Base-by-base conservation (phyloP, 2,888 invertebrate genomes). In the Erebia epiphron region DNA sequence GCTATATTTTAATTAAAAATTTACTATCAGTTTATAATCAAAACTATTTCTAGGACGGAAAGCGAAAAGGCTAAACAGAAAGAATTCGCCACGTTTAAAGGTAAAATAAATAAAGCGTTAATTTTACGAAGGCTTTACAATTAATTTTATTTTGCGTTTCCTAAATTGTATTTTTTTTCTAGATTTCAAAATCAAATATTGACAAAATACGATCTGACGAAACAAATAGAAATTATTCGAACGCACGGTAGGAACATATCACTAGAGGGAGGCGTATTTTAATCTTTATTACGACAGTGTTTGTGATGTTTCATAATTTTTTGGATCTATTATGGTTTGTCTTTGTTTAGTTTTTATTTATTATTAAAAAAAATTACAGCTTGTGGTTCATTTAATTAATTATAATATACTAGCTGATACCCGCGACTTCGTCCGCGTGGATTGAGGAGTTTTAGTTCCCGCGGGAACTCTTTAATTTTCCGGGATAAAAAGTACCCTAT, bases 51-150 rank as follows among this genome's bases (percentile, higher is more conserved):
- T 57, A 74, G 74, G 43, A 52, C 50, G 64, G 11, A 84, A 80
- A 73, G 77, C 78, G 2, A 87, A 85, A 67, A 78, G 85, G 56
- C 72, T 85, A 13, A 85, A 81, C 9, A 81, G 82, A 46, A 76
- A 78, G 61, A 79, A 79, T 68, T 77, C 82, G 1, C 77, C 79
- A 1, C 77, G 74, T 57, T 79, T 75, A 71, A 80, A 80, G 79
- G 85, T 52, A 63, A 50, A 26, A 54, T 18, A 54, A 54, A 50
- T 49, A 13, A 11, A 13, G 13, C 16, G 4, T 9, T 46, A 49
- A 35, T 46, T 46, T 18, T 9, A n/a, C 16, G 50, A 14, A 14
- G 14, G n/a, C n/a, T n/a, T 14, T 50, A 50, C n/a, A n/a, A 52
- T 8, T n/a, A n/a, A 52, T n/a, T 50, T 50, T 50, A n/a, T 50